phyloP scores from a whole-genome alignment of 2,888 invertebrate genomes.

The Fissipunctia ypsillon region DNA sequence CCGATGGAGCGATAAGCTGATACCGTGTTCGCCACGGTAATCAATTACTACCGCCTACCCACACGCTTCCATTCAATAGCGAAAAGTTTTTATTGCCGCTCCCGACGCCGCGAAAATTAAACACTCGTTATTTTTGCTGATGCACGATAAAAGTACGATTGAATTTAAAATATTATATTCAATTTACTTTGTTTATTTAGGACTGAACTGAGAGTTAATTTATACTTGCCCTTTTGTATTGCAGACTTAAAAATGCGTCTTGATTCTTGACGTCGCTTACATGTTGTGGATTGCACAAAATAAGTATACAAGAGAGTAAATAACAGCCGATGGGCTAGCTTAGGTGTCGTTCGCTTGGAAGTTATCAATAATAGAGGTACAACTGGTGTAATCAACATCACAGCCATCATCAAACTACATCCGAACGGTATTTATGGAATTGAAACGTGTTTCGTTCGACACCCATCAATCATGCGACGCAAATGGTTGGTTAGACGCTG shows the following conservation, averaged over 20 bases:
- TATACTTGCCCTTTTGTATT: slow-evolving; percentile 55
- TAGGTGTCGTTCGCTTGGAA: slow-evolving; percentile 53
- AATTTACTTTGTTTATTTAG: slow-evolving; percentile 77
- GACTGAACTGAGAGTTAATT: slow-evolving; percentile 62
- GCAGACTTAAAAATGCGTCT: slow-evolving; percentile 38
- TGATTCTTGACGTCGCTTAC: slow-evolving; percentile 30
- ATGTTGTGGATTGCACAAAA: slow-evolving; percentile 25
- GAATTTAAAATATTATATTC: slow-evolving; percentile 75
- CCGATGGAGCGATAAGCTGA: slow-evolving; percentile 83
- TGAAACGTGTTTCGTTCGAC: slow-evolving; percentile 61
- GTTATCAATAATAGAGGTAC: slow-evolving; percentile 60
- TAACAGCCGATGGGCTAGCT: slow-evolving; percentile 39
- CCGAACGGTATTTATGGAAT: slow-evolving; percentile 58
- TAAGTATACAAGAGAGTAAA: slow-evolving; percentile 41
- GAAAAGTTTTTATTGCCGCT: slow-evolving; percentile 83
- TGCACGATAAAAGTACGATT: slow-evolving; percentile 79
- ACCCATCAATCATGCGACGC: slow-evolving; percentile 59
- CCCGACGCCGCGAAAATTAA: slow-evolving; percentile 82
- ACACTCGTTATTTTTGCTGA: slow-evolving; percentile 80
- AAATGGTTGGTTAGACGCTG: slow-evolving; percentile 58
- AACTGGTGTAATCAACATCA: slow-evolving; percentile 58
- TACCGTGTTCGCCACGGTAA: slow-evolving; percentile 84
- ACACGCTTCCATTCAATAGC: slow-evolving; percentile 78
- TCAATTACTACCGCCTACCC: slow-evolving; percentile 83
- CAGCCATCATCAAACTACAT: slow-evolving; percentile 49